A percentile compares a stretch with the other conserved stretches of the same genome.
These are phyloP conservation scores for Orchestes rusci DNA, from an alignment of 2,888 invertebrate genomes.

Conservation along the genomic window DNA sequence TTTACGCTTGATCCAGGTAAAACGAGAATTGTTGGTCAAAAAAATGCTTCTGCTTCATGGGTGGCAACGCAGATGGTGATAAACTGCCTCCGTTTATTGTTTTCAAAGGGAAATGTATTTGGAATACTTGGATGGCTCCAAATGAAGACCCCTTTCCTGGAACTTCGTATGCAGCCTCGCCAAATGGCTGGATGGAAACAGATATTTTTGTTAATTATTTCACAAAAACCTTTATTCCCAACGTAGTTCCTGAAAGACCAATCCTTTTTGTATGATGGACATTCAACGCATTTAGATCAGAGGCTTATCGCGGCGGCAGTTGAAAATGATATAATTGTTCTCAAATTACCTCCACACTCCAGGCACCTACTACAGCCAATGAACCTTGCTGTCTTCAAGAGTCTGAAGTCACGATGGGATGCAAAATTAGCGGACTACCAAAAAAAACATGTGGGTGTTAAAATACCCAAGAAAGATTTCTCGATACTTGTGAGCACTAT, in stretches of 20 bases:
- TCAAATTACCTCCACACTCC: conserved; percentile 27
- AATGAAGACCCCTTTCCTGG: conserved; percentile 28
- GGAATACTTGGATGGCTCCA: conserved; percentile 35
- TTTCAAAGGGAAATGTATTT: conserved; percentile 36
- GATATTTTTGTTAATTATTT: conserved; percentile 32
- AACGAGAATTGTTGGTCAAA: conserved; percentile 21
- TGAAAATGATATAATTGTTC: conserved; percentile 10
- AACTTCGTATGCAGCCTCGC: conserved; percentile 33
- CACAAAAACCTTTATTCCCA: conserved; percentile 22
- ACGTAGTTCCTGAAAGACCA: conserved; percentile 26
- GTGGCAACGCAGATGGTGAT: conserved; percentile 28
- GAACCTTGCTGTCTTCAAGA: conserved; percentile 25
- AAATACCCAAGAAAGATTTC: conserved; percentile 9
- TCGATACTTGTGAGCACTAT: conserved; percentile 1
- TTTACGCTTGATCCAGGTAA: conserved; percentile 19
- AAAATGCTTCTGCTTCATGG: conserved; percentile 23
- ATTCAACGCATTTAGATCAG: conserved; percentile 11
- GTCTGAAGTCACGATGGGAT: conserved; percentile 24
- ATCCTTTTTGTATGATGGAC: conserved; percentile 16
- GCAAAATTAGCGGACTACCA: conserved; percentile 24
- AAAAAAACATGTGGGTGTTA: conserved; percentile 6
- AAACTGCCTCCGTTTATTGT: conserved; percentile 36
- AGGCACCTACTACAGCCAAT: conserved; percentile 30
- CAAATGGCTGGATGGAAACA: conserved; percentile 33
- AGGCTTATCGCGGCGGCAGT: conserved; percentile 8